phyloP scores from a whole-genome alignment of 2,797 vertebrate species.

The Sebastes iracundus region DNA sequence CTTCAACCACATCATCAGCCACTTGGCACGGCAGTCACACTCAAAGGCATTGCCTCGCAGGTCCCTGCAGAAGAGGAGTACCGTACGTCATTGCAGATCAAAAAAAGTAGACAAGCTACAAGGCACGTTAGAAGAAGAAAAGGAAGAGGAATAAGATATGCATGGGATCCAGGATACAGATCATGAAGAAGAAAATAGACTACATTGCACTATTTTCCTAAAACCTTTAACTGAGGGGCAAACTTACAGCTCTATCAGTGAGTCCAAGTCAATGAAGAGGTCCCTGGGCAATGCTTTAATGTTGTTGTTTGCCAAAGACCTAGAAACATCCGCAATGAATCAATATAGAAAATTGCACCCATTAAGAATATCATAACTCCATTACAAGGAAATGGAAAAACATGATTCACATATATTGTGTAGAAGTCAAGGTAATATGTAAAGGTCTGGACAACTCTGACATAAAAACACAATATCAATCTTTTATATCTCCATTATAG shows the following conservation, averaged over 20 bases:
- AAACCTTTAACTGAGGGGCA: neutral
- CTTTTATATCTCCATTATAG: neutral
- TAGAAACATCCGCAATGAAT: conserved; percentile 56
- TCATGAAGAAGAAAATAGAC: neutral
- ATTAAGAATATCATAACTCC: neutral
- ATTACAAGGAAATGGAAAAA: neutral
- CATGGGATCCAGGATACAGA: neutral
- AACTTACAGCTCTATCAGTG: conserved; percentile 97
- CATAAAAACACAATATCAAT: neutral
- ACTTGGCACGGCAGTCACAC: conserved; percentile 97
- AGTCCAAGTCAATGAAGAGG: conserved; percentile 95
- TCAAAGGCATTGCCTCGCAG: conserved; percentile 96
- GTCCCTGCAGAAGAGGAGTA: conserved; percentile 82
- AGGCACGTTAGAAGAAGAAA: no score
- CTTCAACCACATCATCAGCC: conserved; percentile 97
- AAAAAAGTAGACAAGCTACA: neutral
- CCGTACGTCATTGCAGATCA: conserved; percentile 10
- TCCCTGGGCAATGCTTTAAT: conserved; percentile 94
- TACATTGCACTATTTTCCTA: neutral
- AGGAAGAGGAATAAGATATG: neutral
- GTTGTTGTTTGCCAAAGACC: conserved; percentile 97
- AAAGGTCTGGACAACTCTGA: neutral
- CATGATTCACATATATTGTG: neutral
- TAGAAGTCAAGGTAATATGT: neutral
- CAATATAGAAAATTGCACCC: neutral